Base-by-base conservation (phyloP, 2,797 vertebrate species). In the Karalla daura region DNA sequence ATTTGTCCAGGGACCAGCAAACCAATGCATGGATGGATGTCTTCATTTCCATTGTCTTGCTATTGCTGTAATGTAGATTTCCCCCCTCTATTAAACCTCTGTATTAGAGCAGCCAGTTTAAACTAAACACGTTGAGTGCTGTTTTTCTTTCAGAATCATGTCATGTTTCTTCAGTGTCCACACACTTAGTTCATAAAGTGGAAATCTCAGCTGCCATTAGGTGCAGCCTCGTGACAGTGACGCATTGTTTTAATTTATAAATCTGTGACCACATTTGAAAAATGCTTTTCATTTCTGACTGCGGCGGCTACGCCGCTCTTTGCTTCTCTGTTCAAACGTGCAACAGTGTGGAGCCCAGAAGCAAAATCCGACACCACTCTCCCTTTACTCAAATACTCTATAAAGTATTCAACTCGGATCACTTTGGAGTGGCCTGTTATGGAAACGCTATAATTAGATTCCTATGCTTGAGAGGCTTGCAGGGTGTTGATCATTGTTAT, bases 381-480 rank as follows among this genome's bases (percentile, higher is more conserved):
- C 53, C 39, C 49, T 81, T 61, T 61, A 40, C 45, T 49, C 46
- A 33, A 50, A 80, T 74, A 67, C 25, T 43, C 40, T 50, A 70
- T 64, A 33, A 76, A 82, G 78, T 60, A 82, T 81, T 73, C 40
- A 81, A 50, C 67, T 54, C 40, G 3, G 50, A 72, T 69, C 74
- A 25, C 78, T 76, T 71, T 72, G 21, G 61, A 82, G 66, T 49
- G 52, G 44, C 61, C 58, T 59, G 70, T 72, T 75, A 59, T 20
- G 15, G 47, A 72, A 63, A 25, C 60, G 52, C 78, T 89, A 75
- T 82, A 82, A 82, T 86, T 86, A 83, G 84, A 88, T 80, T 84
- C 49, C 52, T 64, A 3, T 36, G 51, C 72, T 68, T 70, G 69
- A 80, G 76, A 75, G 73, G 73, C 74, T 78, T 56, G 74, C 64